Percentiles rank a stretch among this genome's conserved stretches.
Conservation (phyloP, 2,888 invertebrate genomes). For the Xanthia icteritia region DNA sequence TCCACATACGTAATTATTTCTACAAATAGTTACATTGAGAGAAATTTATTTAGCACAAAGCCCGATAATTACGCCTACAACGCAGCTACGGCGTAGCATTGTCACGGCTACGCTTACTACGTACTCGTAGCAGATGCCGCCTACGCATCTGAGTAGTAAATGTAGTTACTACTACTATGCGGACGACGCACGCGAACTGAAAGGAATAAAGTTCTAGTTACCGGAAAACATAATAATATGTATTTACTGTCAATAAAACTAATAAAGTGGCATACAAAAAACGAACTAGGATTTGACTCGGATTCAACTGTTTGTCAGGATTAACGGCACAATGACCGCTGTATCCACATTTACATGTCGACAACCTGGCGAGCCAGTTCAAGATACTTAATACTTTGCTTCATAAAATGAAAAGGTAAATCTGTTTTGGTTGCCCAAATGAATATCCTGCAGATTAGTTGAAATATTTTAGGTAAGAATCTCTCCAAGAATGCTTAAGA, state of each 20-base stretch:
- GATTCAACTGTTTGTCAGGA: too few relatives aligned
- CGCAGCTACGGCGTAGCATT: constrained; percentile 37
- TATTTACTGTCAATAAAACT: background rate
- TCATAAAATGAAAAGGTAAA: background rate
- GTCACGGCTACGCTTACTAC: constrained; percentile 34
- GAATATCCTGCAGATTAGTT: background rate
- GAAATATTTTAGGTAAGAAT: background rate
- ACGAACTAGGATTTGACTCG: too few relatives aligned
- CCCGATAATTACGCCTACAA: background rate
- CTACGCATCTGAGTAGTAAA: background rate
- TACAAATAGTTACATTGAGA: background rate
- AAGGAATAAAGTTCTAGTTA: background rate
- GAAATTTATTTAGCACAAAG: background rate
- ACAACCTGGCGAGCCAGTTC: too few relatives aligned
- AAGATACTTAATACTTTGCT: background rate
- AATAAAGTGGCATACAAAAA: background rate
- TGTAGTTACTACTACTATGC: background rate
- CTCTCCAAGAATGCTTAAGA: background rate
- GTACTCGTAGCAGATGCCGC: constrained; percentile 30
- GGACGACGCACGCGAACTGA: too few relatives aligned
- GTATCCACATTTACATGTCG: too few relatives aligned
- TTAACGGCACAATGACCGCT: too few relatives aligned
- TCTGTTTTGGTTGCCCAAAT: background rate
- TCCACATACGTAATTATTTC: background rate
- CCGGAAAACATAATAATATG: background rate